Conservation (phyloP, 2,113 vertebrate genomes). For the Camarhynchus parvulus region DNA sequence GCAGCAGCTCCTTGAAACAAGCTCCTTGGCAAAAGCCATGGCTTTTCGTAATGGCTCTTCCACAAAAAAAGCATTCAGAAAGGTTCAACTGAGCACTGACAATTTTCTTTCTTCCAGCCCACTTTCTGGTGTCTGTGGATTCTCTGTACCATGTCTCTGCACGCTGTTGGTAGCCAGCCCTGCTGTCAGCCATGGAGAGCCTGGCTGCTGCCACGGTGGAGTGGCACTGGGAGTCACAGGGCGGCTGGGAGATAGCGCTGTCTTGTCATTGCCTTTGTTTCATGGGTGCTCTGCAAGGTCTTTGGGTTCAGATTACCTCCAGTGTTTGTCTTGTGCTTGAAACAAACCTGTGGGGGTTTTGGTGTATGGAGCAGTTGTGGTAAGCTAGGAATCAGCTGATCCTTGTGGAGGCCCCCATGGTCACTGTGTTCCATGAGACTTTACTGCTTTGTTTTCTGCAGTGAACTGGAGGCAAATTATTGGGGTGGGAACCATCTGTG, state of each 20-base stretch:
- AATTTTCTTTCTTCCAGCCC: no score
- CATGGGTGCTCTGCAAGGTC: background rate
- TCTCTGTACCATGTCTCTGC: background rate
- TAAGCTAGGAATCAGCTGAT: background rate
- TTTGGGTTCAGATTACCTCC: background rate
- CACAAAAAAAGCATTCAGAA: background rate
- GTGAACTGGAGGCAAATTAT: background rate
- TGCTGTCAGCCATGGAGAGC: background rate
- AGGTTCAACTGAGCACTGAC: background rate
- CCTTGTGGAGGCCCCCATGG: fast-evolving
- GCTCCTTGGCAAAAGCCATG: background rate
- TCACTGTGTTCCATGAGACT: fast-evolving
- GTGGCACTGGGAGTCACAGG: background rate
- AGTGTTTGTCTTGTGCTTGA: background rate
- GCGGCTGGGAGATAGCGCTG: background rate
- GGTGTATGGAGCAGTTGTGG: fast-evolving
- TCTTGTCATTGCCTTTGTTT: background rate
- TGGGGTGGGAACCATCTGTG: background rate
- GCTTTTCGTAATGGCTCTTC: background rate
- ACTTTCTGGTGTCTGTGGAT: background rate
- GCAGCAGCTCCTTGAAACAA: background rate
- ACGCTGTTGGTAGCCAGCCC: background rate
- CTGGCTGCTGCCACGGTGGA: background rate
- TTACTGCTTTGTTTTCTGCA: background rate
- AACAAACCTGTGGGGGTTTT: background rate